Evolutionary conservation across 2,113 vertebrate species (phyloP).

Genomic region (Craseonycteris thonglongyai): DNA sequence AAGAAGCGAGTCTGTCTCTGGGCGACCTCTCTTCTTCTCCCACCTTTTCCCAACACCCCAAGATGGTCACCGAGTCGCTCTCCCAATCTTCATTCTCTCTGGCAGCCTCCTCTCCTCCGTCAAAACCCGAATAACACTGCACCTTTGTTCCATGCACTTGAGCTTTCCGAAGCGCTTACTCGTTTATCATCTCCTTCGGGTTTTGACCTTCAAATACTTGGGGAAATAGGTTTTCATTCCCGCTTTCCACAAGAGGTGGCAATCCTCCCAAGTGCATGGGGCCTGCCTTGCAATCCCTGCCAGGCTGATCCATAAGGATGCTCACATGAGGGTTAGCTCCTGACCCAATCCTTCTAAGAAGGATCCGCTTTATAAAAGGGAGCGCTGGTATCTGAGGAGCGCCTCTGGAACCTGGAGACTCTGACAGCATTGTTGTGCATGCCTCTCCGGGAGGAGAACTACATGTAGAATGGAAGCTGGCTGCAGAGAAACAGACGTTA

Average conservation of each 20-base stretch:
- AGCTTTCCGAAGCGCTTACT: not conserved
- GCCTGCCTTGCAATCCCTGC: not conserved
- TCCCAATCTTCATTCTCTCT: not conserved
- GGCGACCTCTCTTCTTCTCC: not conserved
- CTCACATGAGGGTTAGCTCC: not conserved
- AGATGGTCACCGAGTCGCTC: rapidly evolving
- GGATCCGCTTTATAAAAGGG: not conserved
- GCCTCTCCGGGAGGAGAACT: not conserved
- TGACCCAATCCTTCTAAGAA: not conserved
- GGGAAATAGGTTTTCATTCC: not conserved
- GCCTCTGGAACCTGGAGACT: not conserved
- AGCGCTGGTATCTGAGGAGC: not conserved
- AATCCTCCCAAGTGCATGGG: not conserved
- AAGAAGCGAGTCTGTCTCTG: not conserved
- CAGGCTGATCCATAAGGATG: not conserved
- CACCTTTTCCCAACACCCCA: not conserved
- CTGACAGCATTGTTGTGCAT: not conserved
- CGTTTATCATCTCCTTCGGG: not conserved
- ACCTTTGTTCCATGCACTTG: not conserved
- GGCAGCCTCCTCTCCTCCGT: too few relatives aligned
- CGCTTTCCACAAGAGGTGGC: not conserved
- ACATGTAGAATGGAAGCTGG: not conserved
- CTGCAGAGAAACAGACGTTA: not conserved
- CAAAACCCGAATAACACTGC: not conserved
- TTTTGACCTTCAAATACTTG: not conserved